Evolutionary conservation across 2,113 vertebrate species (phyloP), one percentile per base, ranked within the genome.

Genomic region (Pseudopodoces humilis): DNA sequence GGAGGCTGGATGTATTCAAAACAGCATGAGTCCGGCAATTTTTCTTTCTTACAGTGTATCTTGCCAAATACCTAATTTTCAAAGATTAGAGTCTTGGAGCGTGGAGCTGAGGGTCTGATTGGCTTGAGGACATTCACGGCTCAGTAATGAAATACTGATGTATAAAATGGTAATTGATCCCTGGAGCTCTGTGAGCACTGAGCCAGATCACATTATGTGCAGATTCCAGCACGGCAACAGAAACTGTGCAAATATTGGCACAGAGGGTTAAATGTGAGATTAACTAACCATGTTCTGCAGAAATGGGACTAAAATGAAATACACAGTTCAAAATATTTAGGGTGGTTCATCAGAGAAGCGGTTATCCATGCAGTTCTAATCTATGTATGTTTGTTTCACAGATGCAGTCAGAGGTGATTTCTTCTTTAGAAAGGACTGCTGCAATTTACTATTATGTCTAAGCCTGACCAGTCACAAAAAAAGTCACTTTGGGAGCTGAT

Each of bases 101-200:
- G 2, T 8, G 6, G 83, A 83, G 78, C 75, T 86, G 58, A 83
- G 90, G 21, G 87, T 97, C 63, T 92, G 92, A 96, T 97, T 96
- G 97, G 96, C 95, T 94, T 7, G 67, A 59, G 78, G 92, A 93
- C 62, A 43, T 95, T 94, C 89, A 65, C 3, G 13, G 84, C 78
- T 94, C 71, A 22, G 94, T 96, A 97, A 97, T 94, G 69, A 90
- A 97, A 97, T 90, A 83, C 90, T 94, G 89, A 70, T 97, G 90
- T 97, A 92, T 97, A 88, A 97, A 97, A 95, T 91, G 81, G 94
- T 96, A 95, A 95, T 96, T 96, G 93, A 95, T 97, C 96, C 96
- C 83, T 0, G 33, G 91, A 91, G 84, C 69, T 71, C 71, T 0
- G 0, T 3, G 27, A 74, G 88, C 2, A 0, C 78, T 16, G 49